Base-by-base conservation (phyloP, 2,797 vertebrate species). In the Lepidocolaptes lacrymiger region DNA sequence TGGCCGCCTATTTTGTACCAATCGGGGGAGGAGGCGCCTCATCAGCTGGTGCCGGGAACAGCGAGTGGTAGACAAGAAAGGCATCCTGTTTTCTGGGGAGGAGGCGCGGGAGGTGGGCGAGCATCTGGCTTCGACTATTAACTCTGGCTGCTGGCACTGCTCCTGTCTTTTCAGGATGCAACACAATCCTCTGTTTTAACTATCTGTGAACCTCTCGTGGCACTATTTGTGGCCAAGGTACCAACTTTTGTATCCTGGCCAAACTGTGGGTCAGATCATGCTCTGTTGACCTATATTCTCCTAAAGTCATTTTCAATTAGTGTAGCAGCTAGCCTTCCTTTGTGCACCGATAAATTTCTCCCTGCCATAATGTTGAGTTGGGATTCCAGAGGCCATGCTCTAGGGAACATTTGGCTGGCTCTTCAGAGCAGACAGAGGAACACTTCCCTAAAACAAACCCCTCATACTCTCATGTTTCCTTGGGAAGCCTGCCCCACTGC, bases 211-310 rank as follows among this genome's bases (percentile, higher is more conserved):
- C 26, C 34, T 72, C 51, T 69, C 1, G 0, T 39, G 62, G n/a
- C 66, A 61, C 32, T 1, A 3, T 52, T 78, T 1, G 5, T 68
- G 77, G n/a, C 43, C 74, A 51, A 81, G 39, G 51, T 66, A 80
- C 1, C 1, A 84, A 48, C 32, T 46, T 77, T 1, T 56, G 36
- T 59, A 48, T 46, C 39, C 79, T 1, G 9, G 76, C 43, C 62
- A 86, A 87, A 93, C 49, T 66, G 49, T 32, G 26, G 91, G 64
- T 44, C 30, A 72, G 85, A 68, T 92, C 92, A 91, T 59, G 64
- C 48, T 61, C 89, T 86, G 76, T 44, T 96, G 89, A 92, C 76
- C 87, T 89, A 73, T 78, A 92, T 88, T 89, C 28, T 49, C 54
- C 43, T 52, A 39, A 77, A 89, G 46, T 75, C 0, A 58, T 83